phyloP scores from a whole-genome alignment of 2,797 vertebrate species.

The Chelon auratus region DNA sequence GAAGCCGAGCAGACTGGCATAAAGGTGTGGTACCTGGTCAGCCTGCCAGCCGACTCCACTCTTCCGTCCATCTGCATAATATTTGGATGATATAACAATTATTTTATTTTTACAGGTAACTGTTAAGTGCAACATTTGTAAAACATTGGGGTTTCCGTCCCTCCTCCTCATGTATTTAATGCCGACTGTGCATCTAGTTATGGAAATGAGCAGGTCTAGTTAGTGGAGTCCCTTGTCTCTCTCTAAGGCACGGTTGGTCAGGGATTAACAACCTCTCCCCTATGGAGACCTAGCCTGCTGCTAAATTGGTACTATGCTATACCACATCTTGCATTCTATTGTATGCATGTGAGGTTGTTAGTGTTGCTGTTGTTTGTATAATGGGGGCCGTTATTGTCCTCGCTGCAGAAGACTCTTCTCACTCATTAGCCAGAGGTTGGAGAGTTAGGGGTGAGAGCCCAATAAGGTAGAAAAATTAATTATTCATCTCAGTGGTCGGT shows the following conservation, averaged over 20 bases:
- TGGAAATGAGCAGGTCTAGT: conserved; percentile 77
- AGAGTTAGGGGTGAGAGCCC: conserved; percentile 74
- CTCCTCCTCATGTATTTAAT: conserved; percentile 39
- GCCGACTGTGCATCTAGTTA: conserved; percentile 79
- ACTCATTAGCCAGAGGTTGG: conserved; percentile 85
- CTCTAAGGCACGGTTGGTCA: conserved; percentile 68
- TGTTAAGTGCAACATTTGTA: conserved; percentile 73
- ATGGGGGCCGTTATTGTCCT: conserved; percentile 72
- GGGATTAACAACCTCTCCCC: conserved; percentile 80
- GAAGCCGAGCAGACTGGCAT: conserved; percentile 40
- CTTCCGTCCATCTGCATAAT: conserved; percentile 60
- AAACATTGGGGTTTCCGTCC: conserved; percentile 52
- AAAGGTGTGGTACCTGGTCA: conserved; percentile 51
- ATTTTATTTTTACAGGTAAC: conserved; percentile 71
- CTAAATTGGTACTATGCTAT: conserved; percentile 76
- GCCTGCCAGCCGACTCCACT: conserved; percentile 49
- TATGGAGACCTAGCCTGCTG: conserved; percentile 69
- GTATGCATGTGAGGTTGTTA: conserved; percentile 64
- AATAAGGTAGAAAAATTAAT: conserved; percentile 83
- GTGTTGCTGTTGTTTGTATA: conserved; percentile 71
- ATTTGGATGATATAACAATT: conserved; percentile 67
- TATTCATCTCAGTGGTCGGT: conserved; percentile 84
- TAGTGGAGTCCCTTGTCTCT: conserved; percentile 66
- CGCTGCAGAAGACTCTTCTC: conserved; percentile 72
- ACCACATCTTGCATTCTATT: conserved; percentile 53